Base-by-base conservation (phyloP, 2,797 vertebrate species). In the Ptychobarbus kaznakovi region DNA sequence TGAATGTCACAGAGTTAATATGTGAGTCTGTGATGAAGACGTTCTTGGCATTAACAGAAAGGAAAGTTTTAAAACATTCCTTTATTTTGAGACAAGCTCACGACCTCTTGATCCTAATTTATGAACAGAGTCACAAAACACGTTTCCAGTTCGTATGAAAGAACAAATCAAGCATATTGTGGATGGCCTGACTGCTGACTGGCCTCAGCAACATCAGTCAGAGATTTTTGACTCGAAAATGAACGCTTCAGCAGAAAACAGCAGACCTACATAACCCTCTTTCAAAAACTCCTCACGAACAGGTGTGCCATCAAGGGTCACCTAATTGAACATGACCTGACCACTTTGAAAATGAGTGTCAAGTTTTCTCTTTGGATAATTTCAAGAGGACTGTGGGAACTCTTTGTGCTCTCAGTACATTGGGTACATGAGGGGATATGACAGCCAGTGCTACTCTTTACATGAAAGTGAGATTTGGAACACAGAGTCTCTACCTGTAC, bases 401-500 rank as follows among this genome's bases (percentile, higher is more conserved):
- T 53, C 35, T 18, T 56, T 56, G 16, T n/a, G 20, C 72, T 38
- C 13, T 49, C 22, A 28, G 58, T 13, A 35, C 18, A 38, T 65
- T 38, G 28, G 20, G 13, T 65, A 63, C 42, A 74, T 1, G n/a
- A 65, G 51, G 49, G 3, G 7, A 46, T 74, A 8, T 63, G 69
- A 32, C 56, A 74, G 25, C 70, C 46, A 61, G n/a, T 73, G 69
- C 40, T 61, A 28, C 70, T 74, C 69, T 74, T 61, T 44, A 82
- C 56, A 38, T 80, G 44, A 38, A 80, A 68, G 44, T 22, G 18
- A 68, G 78, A 68, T 38, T 51, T 51, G 32, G 44, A 49, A 46
- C 35, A 35, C 58, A 51, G 28, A 53, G 15, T 40, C 49, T 84
- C 38, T 58, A 69, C 46, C 74, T 56, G 82, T 70, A 28, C 40